Percentiles rank a stretch among this genome's conserved stretches.
Evolutionary conservation across 2,797 vertebrate genomes (phyloP).

Genomic region (Lagodon rhomboides): DNA sequence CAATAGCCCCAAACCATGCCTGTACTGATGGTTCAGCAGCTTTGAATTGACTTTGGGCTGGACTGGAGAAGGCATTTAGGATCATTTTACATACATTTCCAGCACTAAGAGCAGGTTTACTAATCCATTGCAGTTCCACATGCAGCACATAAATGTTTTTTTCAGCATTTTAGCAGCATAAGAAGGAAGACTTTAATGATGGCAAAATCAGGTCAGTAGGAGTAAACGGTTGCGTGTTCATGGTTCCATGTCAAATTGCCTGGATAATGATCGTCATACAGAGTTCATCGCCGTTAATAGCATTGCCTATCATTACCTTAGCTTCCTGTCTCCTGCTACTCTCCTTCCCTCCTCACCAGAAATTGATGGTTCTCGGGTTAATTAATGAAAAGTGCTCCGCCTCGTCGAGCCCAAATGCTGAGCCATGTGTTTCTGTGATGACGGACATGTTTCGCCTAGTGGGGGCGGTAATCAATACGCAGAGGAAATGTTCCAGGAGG

Average conservation of each 20-base stretch:
- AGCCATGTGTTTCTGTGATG: slow-evolving; percentile 65
- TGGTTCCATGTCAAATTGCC: neutral
- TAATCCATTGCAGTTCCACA: no score
- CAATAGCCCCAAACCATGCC: no score
- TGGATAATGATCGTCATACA: slow-evolving; percentile 19
- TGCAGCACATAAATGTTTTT: no score
- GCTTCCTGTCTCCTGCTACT: slow-evolving; percentile 17
- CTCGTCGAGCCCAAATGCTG: slow-evolving; percentile 56
- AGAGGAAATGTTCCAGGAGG: slow-evolving; percentile 58
- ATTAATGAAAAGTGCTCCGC: slow-evolving; percentile 61
- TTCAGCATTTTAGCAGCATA: neutral
- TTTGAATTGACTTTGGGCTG: no score
- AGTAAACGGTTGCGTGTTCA: neutral
- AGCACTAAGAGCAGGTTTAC: no score
- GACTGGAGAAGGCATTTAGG: no score
- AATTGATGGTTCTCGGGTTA: slow-evolving; percentile 51
- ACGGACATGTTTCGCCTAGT: slow-evolving; percentile 46
- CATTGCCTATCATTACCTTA: slow-evolving; percentile 1
- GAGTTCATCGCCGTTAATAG: neutral
- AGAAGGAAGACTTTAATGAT: neutral
- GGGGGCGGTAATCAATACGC: slow-evolving; percentile 53
- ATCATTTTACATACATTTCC: no score
- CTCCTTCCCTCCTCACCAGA: slow-evolving; percentile 14
- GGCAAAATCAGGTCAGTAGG: neutral
- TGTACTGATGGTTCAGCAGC: no score